Evolutionary conservation across 2,888 invertebrate species (phyloP), one percentile per base, ranked within the genome.

Genomic region (Apodemia mormo): DNA sequence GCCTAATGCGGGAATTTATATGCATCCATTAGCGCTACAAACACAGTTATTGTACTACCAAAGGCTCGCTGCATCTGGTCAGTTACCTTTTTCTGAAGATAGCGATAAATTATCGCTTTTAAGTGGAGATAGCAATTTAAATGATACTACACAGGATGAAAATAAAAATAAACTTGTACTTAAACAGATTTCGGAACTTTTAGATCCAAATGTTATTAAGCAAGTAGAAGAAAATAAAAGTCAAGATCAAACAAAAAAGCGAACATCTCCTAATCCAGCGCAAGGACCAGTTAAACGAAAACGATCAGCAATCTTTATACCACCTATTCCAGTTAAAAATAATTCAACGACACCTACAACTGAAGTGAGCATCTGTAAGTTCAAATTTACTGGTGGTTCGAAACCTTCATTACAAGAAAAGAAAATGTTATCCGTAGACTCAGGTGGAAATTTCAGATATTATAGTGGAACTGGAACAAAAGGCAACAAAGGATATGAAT

Each of bases 311-410:
- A 97, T 97, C 75, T 97, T 97, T 80, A 97, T 97, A 76, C 97
- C 97, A 0, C 97, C 97, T 0, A 95, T 97, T 85, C 96, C 96
- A 0, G 92, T 96, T 4, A 96, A 96, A 79, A 95, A 89, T 73
- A 96, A 95, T 77, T 94, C 95, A 7, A 94, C 95, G 3, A 96
- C 96, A 78, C 97, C 97, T 0, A 96, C 97, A 0, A 96, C 97
- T 0, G 97, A 97, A 86, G 98, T 97, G 61, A 97, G 97, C 85
- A 98, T 98, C 81, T 98, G 98, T 85, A 98, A 98, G 86, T 98
- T 98, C 82, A 98, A 98, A 84, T 98, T 98, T 83, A 98, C 97
- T 0, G 98, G 98, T 0, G 98, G 98, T 0, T 97, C 97, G 0
- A 97, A 97, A 76, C 98, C 98, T 0, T 96, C 96, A 71, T 83